Evolutionary conservation across 2,888 invertebrate species (phyloP).

Genomic region (Xestia c-nigrum): DNA sequence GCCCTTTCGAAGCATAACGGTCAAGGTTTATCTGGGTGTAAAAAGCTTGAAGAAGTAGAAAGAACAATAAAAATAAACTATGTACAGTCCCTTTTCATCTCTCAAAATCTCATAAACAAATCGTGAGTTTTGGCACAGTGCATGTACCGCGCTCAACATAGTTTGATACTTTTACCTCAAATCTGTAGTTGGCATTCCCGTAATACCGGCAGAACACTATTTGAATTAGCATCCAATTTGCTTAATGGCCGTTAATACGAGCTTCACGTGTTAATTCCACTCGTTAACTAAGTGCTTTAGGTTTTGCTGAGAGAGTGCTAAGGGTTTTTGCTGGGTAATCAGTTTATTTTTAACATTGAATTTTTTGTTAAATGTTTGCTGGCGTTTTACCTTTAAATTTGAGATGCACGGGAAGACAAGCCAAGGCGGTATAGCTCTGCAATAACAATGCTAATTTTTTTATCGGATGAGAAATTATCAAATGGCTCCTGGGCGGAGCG

Average conservation of each 20-base stretch:
- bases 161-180: conserved; percentile 47
- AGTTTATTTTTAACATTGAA: conserved; percentile 1
- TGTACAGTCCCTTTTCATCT: not conserved
- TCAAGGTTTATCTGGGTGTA: not conserved
- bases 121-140: not conserved
- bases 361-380: not conserved
- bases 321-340: conserved; percentile 39
- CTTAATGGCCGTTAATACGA: conserved; percentile 75
- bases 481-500: no score
- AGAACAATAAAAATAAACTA: no score
- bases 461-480: no score
- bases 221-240: conserved; percentile 81
- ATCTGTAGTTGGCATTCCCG: conserved; percentile 32
- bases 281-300: conserved; percentile 68
- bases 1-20: not conserved
- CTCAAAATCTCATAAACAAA: not conserved
- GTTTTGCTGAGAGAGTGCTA: conserved; percentile 47
- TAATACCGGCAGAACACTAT: conserved; percentile 65
- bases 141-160: conserved; percentile 11
- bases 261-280: conserved; percentile 73
- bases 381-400: not conserved
- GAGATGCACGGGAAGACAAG: no score
- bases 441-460: not conserved
- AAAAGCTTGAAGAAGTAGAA: no score
- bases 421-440: no score